Evolutionary conservation across 2,888 invertebrate genomes (phyloP).

Genomic region (Pardosa pseudoannulata): DNA sequence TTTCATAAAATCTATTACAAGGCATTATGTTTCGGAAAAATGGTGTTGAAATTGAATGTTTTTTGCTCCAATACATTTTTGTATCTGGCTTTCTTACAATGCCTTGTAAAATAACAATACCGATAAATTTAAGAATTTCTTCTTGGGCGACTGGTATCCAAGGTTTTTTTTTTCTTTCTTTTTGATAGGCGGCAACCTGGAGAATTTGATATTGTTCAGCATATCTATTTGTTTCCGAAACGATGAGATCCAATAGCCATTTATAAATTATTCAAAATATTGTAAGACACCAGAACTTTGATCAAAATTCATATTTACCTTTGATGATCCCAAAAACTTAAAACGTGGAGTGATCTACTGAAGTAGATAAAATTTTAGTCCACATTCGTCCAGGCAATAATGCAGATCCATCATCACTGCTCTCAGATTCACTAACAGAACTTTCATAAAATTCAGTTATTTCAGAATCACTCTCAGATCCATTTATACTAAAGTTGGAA

Average conservation of each 20-base stretch:
- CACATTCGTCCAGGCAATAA: background rate
- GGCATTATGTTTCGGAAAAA: no score
- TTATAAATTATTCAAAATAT: background rate
- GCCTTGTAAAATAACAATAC: background rate
- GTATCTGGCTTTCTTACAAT: background rate
- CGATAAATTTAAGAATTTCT: background rate
- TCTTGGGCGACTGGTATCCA: background rate
- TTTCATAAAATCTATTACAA: background rate
- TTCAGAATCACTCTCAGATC: background rate
- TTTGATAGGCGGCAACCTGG: background rate
- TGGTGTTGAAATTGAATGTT: no score
- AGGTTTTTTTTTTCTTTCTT: background rate
- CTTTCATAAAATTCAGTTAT: slow-evolving; percentile 1
- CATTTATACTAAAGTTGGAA: background rate
- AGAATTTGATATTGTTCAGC: background rate
- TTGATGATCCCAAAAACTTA: background rate
- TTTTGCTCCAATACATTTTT: no score
- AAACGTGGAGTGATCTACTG: background rate
- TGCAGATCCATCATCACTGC: background rate
- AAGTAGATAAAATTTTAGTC: background rate
- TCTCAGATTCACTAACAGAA: background rate
- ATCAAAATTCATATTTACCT: background rate
- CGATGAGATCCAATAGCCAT: background rate
- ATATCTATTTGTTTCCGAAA: background rate
- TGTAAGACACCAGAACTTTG: background rate